Base-by-base conservation (phyloP, 2,113 vertebrate genomes). In the Neogobius melanostomus region DNA sequence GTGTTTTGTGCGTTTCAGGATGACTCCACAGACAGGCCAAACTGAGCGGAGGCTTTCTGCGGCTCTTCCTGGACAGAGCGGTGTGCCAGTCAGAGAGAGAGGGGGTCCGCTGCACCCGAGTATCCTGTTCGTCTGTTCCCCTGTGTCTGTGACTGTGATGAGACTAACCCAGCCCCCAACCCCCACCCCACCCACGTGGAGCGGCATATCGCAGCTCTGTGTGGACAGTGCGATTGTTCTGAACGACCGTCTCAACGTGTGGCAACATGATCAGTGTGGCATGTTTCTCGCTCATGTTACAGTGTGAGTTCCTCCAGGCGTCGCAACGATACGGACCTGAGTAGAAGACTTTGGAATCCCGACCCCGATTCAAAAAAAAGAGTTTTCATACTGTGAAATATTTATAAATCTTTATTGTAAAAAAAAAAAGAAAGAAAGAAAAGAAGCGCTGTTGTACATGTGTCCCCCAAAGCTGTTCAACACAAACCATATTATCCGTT, bases 81-180 rank as follows among this genome's bases (percentile, higher is more conserved):
- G 52, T 10, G 16, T 5, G 4, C 28, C 28, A 36, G 28, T 36
- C 28, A 36, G 28, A 36, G 3, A 36, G 28, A 36, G 28, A 36
- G 28, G 28, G 28, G 28, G 28, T 36, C 28, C 28, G 28, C 28
- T 4, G 28, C 52, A 53, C 52, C 52, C 17, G n/a, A 17, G 52
- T 53, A 16, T 53, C 52, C 52, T 53, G 50, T 9, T 53, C n/a
- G 16, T 53, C 15, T 14, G 16, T 16, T 17, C 17, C 12, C 16
- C 52, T 53, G 52, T 53, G 52, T 53, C 52, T 53, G 16, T 53
- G 52, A 53, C 16, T 53, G 49, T 50, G 49, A 50, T 15, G 49
- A 14, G 11, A 50, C 49, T 50, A n/a, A 17, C 52, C 8, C 8
- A 16, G 51, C 21, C 21, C 21, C 21, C 21, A 2, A 1, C 21